Evolutionary conservation across 1,140 invertebrate genomes (phyloP).

Genomic region (Pogonus chalceus): DNA sequence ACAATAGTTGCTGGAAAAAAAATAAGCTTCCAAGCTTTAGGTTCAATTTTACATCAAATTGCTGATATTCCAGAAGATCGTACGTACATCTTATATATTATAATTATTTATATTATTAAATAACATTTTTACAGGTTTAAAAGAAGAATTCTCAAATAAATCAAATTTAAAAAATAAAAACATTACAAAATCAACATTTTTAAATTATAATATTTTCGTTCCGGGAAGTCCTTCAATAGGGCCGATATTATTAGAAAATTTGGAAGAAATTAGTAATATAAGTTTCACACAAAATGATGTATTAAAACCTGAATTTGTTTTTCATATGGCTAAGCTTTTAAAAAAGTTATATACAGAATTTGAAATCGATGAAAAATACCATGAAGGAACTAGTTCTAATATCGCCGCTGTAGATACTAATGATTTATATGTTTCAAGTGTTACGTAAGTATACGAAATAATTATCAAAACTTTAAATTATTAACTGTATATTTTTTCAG

Average conservation of each 20-base stretch:
- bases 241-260: conserved; percentile 23
- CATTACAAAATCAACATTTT: conserved; percentile 25
- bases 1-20: conserved; percentile 37
- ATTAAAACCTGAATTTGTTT: conserved; percentile 20
- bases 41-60: conserved; percentile 37
- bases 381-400: conserved; percentile 43
- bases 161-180: conserved; percentile 22
- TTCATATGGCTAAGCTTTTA: conserved; percentile 22
- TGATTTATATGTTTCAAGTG: conserved; percentile 58
- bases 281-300: conserved; percentile 27
- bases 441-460: conserved; percentile 48
- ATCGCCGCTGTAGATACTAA: conserved; percentile 53
- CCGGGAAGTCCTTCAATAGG: conserved; percentile 27
- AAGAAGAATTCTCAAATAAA: conserved; percentile 10
- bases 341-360: conserved; percentile 27
- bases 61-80: conserved; percentile 38
- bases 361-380: conserved; percentile 24
- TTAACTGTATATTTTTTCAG: conserved; percentile 27
- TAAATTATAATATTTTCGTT: conserved; percentile 29
- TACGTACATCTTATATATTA: conserved; percentile 25
- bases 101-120: conserved; percentile 9
- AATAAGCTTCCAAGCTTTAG: conserved; percentile 34
- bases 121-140: conserved; percentile 12
- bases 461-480: background rate
- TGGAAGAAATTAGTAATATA: conserved; percentile 23